Percentiles rank a stretch among this genome's conserved stretches.
Evolutionary conservation across 2,888 invertebrate genomes (phyloP).

Genomic region (Drosophila engyochracea): DNA sequence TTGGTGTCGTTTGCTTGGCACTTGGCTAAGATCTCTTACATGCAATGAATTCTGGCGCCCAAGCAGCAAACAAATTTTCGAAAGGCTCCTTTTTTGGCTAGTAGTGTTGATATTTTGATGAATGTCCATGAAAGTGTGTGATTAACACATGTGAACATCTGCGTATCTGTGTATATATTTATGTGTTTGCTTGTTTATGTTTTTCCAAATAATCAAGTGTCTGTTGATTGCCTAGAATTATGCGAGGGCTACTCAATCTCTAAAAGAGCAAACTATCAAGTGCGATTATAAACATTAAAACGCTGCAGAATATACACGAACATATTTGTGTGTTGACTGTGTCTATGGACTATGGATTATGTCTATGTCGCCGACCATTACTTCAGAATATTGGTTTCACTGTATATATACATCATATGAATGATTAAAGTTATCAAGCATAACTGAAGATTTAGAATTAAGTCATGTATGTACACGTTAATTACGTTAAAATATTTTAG

Average conservation of each 20-base stretch:
- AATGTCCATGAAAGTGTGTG: conserved; percentile 52
- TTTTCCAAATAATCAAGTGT: not conserved
- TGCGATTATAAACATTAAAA: not conserved
- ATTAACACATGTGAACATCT: conserved; percentile 20
- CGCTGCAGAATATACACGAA: not conserved
- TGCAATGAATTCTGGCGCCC: conserved; percentile 63
- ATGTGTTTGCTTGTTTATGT: not conserved
- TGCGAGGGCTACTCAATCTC: not conserved
- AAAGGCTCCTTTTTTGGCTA: conserved; percentile 73
- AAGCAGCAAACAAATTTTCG: conserved; percentile 55
- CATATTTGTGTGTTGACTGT: not conserved
- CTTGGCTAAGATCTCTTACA: conserved; percentile 55
- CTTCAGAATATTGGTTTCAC: too few species aligned
- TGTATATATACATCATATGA: too few species aligned
- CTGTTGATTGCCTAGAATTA: not conserved
- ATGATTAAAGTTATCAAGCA: not conserved
- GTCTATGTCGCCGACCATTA: too few species aligned
- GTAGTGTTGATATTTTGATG: conserved; percentile 69
- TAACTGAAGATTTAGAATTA: not conserved
- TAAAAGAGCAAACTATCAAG: too few species aligned
- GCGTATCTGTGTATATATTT: not conserved
- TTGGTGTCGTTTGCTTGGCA: conserved; percentile 31
- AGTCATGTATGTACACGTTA: not conserved
- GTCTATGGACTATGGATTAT: too few species aligned
- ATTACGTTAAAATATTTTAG: not conserved